A percentile compares a stretch with the other conserved stretches of the same genome.
Evolutionary conservation across 2,113 vertebrate species (phyloP).

Genomic region (Lagopus leucura): DNA sequence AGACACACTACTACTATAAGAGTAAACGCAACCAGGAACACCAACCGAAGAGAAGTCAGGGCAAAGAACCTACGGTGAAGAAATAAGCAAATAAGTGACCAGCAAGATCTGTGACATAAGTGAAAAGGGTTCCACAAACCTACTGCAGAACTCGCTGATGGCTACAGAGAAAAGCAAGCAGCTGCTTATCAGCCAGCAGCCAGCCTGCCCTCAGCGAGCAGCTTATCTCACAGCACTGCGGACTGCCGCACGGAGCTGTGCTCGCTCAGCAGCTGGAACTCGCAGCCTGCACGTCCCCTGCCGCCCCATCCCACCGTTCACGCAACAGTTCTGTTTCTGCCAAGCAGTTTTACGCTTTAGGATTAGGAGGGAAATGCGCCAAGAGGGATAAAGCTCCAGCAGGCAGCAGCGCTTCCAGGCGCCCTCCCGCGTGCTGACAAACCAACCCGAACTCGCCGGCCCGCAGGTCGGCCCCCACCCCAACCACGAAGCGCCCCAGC

Average conservation of each 20-base stretch:
- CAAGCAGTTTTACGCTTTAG: not conserved
- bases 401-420: rapidly evolving
- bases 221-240: not conserved
- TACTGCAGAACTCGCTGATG: rapidly evolving
- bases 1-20: constrained; percentile 84
- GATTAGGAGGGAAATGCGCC: rapidly evolving
- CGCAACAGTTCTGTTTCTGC: not conserved
- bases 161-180: rapidly evolving
- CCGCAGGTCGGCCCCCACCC: not conserved
- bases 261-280: not conserved
- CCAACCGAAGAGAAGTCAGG: constrained; percentile 88
- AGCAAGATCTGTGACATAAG: too few relatives aligned
- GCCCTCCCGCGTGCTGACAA: too few relatives aligned
- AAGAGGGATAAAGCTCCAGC: not conserved
- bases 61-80: constrained; percentile 87
- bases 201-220: not conserved
- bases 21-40: constrained; percentile 87
- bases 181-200: too few relatives aligned
- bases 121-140: not conserved
- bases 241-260: not conserved
- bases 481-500: too few relatives aligned
- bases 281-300: too few relatives aligned
- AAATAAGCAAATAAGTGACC: not conserved
- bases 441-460: rapidly evolving
- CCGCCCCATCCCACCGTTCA: not conserved